Evolutionary conservation across 2,888 invertebrate species (phyloP).

Genomic region (Acronicta leporina): DNA sequence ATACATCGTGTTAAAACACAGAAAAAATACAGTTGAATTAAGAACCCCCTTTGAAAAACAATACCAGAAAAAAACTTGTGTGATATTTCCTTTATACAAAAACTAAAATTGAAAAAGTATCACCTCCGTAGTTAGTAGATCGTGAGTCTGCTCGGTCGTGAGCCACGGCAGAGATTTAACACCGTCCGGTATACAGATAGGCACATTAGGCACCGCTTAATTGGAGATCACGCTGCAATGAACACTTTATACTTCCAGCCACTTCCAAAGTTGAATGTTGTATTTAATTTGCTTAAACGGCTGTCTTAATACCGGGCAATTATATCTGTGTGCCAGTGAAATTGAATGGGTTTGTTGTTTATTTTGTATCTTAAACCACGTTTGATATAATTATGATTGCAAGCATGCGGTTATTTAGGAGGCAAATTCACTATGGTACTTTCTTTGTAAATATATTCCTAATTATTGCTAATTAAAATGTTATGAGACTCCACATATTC

Average conservation of each 20-base stretch:
- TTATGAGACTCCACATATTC: too few relatives aligned
- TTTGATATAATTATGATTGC: background rate
- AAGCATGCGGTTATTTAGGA: background rate
- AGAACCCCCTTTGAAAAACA: slow-evolving; percentile 2
- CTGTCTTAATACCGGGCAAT: slow-evolving; percentile 11
- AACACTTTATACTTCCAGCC: slow-evolving; percentile 45
- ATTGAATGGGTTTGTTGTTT: slow-evolving; percentile 7
- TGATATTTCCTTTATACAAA: slow-evolving; percentile 45
- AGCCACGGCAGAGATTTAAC: slow-evolving; percentile 56
- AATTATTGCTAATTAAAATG: too few relatives aligned
- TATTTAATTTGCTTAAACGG: slow-evolving; percentile 42
- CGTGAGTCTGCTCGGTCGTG: slow-evolving; percentile 56
- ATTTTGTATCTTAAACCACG: background rate
- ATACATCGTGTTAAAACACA: too few relatives aligned
- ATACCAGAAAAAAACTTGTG: background rate
- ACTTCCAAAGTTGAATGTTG: slow-evolving; percentile 42
- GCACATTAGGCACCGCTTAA: slow-evolving; percentile 53
- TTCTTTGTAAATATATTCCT: too few relatives aligned
- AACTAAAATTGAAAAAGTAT: slow-evolving; percentile 40
- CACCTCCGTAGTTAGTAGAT: slow-evolving; percentile 26
- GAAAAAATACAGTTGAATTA: background rate
- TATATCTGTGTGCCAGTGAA: slow-evolving; percentile 9
- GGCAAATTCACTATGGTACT: background rate
- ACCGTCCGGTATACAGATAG: slow-evolving; percentile 48
- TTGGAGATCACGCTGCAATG: slow-evolving; percentile 56